These are phyloP conservation scores for Lepilemur ruficaudatus DNA, from an alignment of 2,797 vertebrate species.

Conservation along the genomic window DNA sequence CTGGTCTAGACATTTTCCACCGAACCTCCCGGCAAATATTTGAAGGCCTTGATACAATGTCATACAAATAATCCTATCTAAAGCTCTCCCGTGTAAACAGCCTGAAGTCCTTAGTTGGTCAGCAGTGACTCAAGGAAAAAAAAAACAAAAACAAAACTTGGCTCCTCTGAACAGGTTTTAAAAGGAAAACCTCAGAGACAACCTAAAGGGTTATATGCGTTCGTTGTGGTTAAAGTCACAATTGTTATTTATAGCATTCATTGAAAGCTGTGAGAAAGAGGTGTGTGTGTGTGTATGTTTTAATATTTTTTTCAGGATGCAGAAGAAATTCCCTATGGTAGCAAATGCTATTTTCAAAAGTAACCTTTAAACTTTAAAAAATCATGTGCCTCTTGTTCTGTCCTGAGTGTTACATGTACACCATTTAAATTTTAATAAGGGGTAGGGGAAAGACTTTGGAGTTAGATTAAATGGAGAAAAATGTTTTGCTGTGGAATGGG, in stretches of 20 bases:
- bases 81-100: constrained; percentile 69
- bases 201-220: neutral
- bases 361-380: constrained; percentile 47
- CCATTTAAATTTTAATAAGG: neutral
- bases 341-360: constrained; percentile 30
- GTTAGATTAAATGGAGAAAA: neutral
- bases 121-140: constrained; percentile 53
- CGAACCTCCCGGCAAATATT: constrained; percentile 78
- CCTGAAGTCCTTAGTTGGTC: constrained; percentile 62
- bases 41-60: constrained; percentile 75
- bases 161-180: constrained; percentile 47
- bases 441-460: neutral
- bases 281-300: neutral
- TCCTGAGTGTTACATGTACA: neutral
- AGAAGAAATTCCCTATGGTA: constrained; percentile 53
- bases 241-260: neutral
- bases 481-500: neutral
- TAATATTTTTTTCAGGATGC: neutral
- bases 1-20: constrained; percentile 78
- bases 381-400: neutral
- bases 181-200: constrained; percentile 51
- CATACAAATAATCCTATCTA: constrained; percentile 77
- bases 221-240: constrained; percentile 36
- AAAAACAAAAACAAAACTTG: constrained; percentile 9
- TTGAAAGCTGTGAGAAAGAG: neutral